Evolutionary conservation across 2,113 vertebrate species (phyloP).

Genomic region (Serranochromis macrocephalus): DNA sequence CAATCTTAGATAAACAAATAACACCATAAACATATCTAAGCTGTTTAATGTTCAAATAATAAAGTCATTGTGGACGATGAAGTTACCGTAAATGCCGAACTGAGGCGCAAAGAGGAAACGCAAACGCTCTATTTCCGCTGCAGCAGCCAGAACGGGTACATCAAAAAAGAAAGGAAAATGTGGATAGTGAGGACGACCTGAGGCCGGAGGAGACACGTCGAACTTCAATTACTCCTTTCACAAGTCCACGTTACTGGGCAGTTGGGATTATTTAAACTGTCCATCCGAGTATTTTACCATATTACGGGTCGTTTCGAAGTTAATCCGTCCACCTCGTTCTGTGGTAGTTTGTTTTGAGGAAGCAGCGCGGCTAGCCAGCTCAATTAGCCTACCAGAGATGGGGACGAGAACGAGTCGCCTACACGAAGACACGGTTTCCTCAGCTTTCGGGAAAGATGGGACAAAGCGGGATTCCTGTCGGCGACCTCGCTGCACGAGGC

Average conservation of each 20-base stretch:
- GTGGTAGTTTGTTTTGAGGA: constrained; percentile 17
- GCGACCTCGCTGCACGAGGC: constrained; percentile 63
- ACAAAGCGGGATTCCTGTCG: constrained; percentile 67
- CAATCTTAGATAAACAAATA: background rate
- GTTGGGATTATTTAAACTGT: background rate
- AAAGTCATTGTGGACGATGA: background rate
- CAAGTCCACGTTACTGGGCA: background rate
- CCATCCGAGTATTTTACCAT: background rate
- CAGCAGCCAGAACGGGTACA: constrained; percentile 36
- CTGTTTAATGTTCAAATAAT: background rate
- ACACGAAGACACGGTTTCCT: constrained; percentile 65
- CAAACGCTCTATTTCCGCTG: constrained; percentile 61
- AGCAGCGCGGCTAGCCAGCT: constrained; percentile 24
- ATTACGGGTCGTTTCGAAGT: constrained; percentile 22
- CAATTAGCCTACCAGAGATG: constrained; percentile 52
- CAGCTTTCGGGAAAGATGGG: constrained; percentile 66
- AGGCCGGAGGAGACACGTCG: background rate
- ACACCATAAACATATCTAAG: background rate
- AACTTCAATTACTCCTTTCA: fast-evolving
- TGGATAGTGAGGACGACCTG: constrained; percentile 21
- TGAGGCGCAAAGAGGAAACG: constrained; percentile 28
- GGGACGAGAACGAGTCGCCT: constrained; percentile 74
- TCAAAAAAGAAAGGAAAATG: constrained; percentile 58
- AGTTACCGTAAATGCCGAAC: constrained; percentile 26
- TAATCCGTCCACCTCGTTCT: background rate